Evolutionary conservation across 2,113 vertebrate species (phyloP).

Genomic region (Meriones unguiculatus): DNA sequence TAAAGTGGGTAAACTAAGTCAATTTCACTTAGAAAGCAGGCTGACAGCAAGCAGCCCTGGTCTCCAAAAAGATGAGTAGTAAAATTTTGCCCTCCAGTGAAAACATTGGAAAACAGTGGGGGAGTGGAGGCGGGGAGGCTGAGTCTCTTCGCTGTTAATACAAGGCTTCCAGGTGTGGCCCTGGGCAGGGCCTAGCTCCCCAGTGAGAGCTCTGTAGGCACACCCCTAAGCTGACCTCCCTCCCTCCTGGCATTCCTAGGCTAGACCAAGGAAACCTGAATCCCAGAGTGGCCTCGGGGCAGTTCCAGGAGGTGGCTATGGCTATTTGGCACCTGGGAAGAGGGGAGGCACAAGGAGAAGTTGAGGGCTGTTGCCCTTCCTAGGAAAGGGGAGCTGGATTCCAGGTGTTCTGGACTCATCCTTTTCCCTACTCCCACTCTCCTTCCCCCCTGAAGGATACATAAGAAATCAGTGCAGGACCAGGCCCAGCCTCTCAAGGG

Average conservation of each 20-base stretch:
- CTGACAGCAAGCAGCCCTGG: constrained; percentile 64
- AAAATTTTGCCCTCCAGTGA: constrained; percentile 73
- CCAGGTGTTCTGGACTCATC: constrained; percentile 53
- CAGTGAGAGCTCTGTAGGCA: constrained; percentile 37
- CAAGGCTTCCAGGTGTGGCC: constrained; percentile 69
- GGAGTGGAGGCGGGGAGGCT: constrained; percentile 5
- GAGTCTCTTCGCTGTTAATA: constrained; percentile 37
- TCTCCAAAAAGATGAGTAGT: constrained; percentile 74
- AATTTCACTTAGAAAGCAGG: constrained; percentile 79
- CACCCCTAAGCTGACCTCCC: constrained; percentile 39
- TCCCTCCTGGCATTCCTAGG: constrained; percentile 54
- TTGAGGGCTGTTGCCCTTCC: constrained; percentile 49
- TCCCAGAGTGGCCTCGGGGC: constrained; percentile 29
- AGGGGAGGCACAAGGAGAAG: constrained; percentile 74
- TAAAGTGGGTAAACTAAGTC: constrained; percentile 58
- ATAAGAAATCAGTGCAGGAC: constrained; percentile 67
- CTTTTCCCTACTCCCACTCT: not conserved
- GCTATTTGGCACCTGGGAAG: constrained; percentile 82
- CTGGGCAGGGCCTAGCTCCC: constrained; percentile 44
- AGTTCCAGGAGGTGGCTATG: constrained; percentile 72
- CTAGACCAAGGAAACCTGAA: constrained; percentile 50
- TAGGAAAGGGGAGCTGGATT: constrained; percentile 38
- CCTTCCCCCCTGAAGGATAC: constrained; percentile 59
- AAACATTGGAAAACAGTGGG: constrained; percentile 37
- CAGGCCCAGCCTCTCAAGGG: constrained; percentile 59